phyloP scores from a whole-genome alignment of 2,113 vertebrate genomes.

The Coturnix japonica region DNA sequence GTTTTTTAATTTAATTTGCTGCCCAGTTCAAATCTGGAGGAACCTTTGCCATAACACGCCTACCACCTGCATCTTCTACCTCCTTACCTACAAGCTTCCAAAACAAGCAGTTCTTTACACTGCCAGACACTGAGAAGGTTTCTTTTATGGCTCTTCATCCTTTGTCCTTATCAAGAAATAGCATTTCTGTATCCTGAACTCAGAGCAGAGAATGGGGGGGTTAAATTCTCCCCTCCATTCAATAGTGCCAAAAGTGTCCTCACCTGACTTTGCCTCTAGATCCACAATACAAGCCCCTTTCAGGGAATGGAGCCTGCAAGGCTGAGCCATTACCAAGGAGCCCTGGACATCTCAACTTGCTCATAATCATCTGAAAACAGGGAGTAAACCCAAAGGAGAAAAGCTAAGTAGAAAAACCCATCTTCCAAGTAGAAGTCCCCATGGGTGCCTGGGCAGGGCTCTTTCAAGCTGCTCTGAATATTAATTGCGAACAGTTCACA shows the following conservation, averaged over 20 bases:
- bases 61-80: not conserved
- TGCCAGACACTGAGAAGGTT: not conserved
- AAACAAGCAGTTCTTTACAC: not conserved
- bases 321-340: not conserved
- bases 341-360: not conserved
- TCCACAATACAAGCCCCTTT: not conserved
- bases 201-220: not conserved
- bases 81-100: not conserved
- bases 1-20: slow-evolving; percentile 50
- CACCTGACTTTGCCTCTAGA: not conserved
- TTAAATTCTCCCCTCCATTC: not conserved
- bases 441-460: not conserved
- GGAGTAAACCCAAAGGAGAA: not conserved
- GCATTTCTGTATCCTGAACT: not conserved
- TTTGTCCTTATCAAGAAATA: not conserved
- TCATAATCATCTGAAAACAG: fast-evolving
- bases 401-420: not conserved
- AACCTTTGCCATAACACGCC: slow-evolving; percentile 35
- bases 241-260: not conserved
- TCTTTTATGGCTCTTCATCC: not conserved
- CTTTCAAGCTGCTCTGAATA: not conserved
- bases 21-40: slow-evolving; percentile 33
- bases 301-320: not conserved
- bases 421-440: not conserved
- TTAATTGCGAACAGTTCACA: slow-evolving; percentile 11